Conservation (phyloP, 2,113 vertebrate species). For the Dissostichus mawsoni region DNA sequence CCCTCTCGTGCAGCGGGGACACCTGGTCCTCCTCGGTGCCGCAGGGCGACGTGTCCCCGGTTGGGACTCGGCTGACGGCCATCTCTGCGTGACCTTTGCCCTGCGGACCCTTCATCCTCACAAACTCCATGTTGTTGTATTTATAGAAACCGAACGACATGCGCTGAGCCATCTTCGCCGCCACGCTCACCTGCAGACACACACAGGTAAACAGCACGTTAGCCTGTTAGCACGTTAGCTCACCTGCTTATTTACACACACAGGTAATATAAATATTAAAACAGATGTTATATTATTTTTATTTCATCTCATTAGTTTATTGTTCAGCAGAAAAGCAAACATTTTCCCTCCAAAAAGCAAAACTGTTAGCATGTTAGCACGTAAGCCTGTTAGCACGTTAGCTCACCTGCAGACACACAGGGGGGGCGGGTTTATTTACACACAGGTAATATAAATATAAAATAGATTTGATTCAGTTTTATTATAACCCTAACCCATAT, state of each 20-base stretch:
- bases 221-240: too few relatives aligned
- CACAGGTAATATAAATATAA: too few relatives aligned
- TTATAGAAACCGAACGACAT: slow-evolving; percentile 99
- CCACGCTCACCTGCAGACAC: slow-evolving; percentile 92
- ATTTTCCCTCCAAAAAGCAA: too few relatives aligned
- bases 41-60: slow-evolving; percentile 94
- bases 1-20: slow-evolving; percentile 92
- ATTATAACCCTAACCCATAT: too few relatives aligned
- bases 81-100: slow-evolving; percentile 98
- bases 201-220: too few relatives aligned
- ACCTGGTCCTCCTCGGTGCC: slow-evolving; percentile 94
- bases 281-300: too few relatives aligned
- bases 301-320: too few relatives aligned
- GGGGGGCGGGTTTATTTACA: too few relatives aligned
- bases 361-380: neutral
- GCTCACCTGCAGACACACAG: neutral
- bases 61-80: slow-evolving; percentile 96
- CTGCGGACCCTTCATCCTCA: slow-evolving; percentile 98
- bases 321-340: too few relatives aligned
- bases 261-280: too few relatives aligned
- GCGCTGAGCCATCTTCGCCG: slow-evolving; percentile 97
- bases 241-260: too few relatives aligned
- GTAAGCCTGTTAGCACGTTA: neutral
- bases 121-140: slow-evolving; percentile 99
- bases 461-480: too few relatives aligned